Evolutionary conservation across 2,113 vertebrate genomes (phyloP).

Genomic region (Grammomys dolichurus): DNA sequence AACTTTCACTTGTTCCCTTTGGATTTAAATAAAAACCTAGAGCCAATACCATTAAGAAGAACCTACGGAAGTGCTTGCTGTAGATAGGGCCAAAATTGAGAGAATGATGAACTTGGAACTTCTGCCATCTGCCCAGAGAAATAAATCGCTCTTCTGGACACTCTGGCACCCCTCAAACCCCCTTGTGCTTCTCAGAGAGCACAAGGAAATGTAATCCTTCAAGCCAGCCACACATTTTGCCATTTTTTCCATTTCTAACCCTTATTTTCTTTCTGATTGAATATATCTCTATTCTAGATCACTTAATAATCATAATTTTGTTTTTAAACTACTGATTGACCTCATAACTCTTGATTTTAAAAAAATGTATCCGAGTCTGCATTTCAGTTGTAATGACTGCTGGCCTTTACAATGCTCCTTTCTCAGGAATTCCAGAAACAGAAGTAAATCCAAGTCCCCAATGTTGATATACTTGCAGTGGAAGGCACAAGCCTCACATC

Average conservation of each 20-base stretch:
- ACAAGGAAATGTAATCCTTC: neutral
- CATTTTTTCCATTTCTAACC: constrained; percentile 24
- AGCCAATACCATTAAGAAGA: neutral
- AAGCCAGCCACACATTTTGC: neutral
- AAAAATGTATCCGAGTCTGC: neutral
- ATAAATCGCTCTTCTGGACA: neutral
- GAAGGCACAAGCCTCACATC: neutral
- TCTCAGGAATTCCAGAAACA: neutral
- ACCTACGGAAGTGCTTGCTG: neutral
- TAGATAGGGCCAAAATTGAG: neutral
- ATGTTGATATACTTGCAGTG: neutral
- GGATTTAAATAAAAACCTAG: neutral
- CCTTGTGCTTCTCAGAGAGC: neutral
- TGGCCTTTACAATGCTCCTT: neutral
- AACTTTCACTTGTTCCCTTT: neutral
- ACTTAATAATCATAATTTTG: neutral
- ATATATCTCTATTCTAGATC: neutral
- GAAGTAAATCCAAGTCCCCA: neutral
- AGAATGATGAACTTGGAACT: neutral
- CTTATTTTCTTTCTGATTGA: neutral
- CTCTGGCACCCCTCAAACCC: neutral
- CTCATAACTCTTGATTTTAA: neutral
- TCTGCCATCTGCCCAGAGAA: neutral
- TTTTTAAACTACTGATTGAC: constrained; percentile 10
- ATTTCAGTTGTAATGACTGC: neutral